Percentiles rank a stretch among this genome's conserved stretches.
These are phyloP conservation scores for Virgularia gustaviana DNA, from an alignment of 92 coral and sea anemone species.

Conservation along the genomic window DNA sequence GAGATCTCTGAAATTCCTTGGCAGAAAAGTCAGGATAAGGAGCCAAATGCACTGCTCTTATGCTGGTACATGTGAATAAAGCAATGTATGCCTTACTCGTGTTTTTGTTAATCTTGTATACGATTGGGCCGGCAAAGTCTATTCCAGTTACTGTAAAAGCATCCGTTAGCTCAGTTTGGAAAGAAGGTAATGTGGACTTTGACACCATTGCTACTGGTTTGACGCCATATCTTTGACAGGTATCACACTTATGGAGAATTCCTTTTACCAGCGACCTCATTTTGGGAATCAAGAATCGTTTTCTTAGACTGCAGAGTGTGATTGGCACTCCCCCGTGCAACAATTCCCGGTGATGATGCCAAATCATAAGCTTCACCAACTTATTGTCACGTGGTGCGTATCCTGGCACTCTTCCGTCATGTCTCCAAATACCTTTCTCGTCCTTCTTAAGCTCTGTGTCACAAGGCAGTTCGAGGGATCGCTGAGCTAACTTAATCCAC, in stretches of 20 bases:
- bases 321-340: constrained; percentile 49
- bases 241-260: constrained; percentile 18
- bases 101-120: constrained; percentile 13
- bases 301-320: constrained; percentile 38
- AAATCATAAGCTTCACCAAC: constrained; percentile 15
- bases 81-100: constrained; percentile 45
- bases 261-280: constrained; percentile 42
- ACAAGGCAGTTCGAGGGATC: no score
- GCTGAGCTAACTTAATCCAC: no score
- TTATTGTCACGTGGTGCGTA: constrained; percentile 31
- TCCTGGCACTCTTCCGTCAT: not conserved
- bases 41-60: constrained; percentile 45
- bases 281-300: constrained; percentile 39
- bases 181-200: constrained; percentile 33
- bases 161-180: constrained; percentile 41
- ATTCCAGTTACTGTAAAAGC: constrained; percentile 54
- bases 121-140: no score
- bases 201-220: not conserved
- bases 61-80: constrained; percentile 24
- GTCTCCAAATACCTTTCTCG: no score
- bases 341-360: constrained; percentile 37
- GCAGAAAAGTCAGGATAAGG: constrained; percentile 33
- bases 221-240: constrained; percentile 41
- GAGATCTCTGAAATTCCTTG: constrained; percentile 32
- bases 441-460: no score